A percentile compares a stretch with the other conserved stretches of the same genome.
Conservation (phyloP, 2,888 invertebrate genomes). For the Oscheius onirici region DNA sequence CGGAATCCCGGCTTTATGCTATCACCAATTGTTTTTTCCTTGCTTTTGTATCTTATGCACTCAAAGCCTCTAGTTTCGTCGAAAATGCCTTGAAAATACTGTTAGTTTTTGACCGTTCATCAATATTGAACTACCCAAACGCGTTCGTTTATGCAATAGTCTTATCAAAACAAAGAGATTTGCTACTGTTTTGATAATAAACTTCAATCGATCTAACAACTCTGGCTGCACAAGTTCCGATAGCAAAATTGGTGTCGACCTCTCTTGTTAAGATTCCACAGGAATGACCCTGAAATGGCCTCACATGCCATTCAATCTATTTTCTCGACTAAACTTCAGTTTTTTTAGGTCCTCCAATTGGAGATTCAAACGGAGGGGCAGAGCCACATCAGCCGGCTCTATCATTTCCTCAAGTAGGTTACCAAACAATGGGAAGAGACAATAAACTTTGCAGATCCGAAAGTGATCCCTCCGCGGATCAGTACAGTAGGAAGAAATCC, state of each 20-base stretch:
- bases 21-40: too few relatives aligned
- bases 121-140: too few relatives aligned
- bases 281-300: conserved; percentile 26
- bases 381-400: conserved; percentile 46
- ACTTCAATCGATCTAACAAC: too few relatives aligned
- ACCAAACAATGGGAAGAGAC: not conserved
- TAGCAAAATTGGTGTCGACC: conserved; percentile 13
- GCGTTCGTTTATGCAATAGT: too few relatives aligned
- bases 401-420: conserved; percentile 40
- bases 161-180: too few relatives aligned
- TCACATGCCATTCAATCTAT: conserved; percentile 2
- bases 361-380: conserved; percentile 63
- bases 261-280: conserved; percentile 16
- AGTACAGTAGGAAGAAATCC: conserved; percentile 30
- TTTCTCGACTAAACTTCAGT: not conserved
- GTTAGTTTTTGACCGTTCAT: too few relatives aligned
- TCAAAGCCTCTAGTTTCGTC: too few relatives aligned
- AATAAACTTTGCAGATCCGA: conserved; percentile 16
- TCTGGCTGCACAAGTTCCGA: too few relatives aligned
- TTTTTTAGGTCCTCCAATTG: conserved; percentile 56
- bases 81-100: too few relatives aligned
- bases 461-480: conserved; percentile 15
- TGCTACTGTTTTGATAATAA: too few relatives aligned
- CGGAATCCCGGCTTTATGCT: conserved; percentile 23
- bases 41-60: too few relatives aligned